Evolutionary conservation across 2,113 vertebrate species (phyloP).

Genomic region (Puntigrus tetrazona): DNA sequence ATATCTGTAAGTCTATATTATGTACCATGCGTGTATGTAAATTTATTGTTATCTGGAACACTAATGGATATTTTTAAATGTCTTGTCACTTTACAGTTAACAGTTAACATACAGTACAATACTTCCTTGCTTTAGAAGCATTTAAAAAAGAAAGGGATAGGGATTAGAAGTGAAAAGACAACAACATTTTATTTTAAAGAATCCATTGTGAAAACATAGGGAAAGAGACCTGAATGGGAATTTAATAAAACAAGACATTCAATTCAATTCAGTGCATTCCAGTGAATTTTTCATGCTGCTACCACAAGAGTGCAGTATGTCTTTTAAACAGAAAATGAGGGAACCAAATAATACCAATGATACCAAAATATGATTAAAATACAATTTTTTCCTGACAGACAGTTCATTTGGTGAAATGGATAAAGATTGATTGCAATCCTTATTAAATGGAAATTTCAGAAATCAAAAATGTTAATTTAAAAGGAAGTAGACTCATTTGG

Average conservation of each 20-base stretch:
- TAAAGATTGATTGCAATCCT: no score
- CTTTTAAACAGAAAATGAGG: no score
- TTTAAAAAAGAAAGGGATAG: background rate
- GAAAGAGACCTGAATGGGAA: background rate
- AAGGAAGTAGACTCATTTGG: no score
- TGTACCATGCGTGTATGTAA: background rate
- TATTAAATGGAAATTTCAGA: no score
- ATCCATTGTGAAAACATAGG: background rate
- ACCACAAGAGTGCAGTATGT: background rate
- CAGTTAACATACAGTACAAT: background rate
- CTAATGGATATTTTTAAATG: background rate
- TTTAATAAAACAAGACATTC: background rate
- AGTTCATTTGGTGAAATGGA: no score
- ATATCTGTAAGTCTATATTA: background rate
- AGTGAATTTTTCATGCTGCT: background rate
- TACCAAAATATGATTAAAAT: no score
- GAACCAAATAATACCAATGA: no score
- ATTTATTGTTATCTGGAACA: background rate
- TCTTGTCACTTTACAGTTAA: background rate
- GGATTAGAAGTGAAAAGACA: background rate
- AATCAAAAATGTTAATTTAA: no score
- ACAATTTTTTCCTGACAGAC: no score
- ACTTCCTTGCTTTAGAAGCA: background rate
- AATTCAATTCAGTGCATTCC: background rate
- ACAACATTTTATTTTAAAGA: background rate